Conservation (phyloP, 2,888 invertebrate genomes). For the Cetonia aurata region DNA sequence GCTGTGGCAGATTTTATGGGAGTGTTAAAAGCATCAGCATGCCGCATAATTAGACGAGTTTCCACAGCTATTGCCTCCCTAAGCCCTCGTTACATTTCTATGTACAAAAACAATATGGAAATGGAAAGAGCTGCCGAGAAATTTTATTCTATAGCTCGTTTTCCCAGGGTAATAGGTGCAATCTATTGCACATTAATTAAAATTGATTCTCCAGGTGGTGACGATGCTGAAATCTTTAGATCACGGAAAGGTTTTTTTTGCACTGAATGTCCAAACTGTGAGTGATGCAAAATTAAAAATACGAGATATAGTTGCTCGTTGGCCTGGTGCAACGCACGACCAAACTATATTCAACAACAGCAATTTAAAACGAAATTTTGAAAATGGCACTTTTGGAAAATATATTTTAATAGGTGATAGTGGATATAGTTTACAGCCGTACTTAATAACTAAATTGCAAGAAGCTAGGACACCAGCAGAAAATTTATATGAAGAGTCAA, state of each 20-base stretch:
- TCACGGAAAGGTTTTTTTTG: conserved; percentile 55
- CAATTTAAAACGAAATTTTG: conserved; percentile 47
- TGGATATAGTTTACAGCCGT: conserved; percentile 37
- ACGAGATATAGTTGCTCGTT: conserved; percentile 47
- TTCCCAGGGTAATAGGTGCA: conserved; percentile 45
- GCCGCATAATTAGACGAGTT: conserved; percentile 42
- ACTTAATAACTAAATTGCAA: conserved; percentile 50
- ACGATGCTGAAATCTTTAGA: conserved; percentile 49
- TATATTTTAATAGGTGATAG: conserved; percentile 50
- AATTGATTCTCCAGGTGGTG: conserved; percentile 47
- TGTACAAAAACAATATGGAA: conserved; percentile 38
- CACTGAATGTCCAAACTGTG: conserved; percentile 57
- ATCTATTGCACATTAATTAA: conserved; percentile 46
- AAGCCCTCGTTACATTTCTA: conserved; percentile 40
- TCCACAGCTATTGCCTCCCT: conserved; percentile 36
- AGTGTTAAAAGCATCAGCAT: conserved; percentile 45
- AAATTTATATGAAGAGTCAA: conserved; percentile 50
- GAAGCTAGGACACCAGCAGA: conserved; percentile 48
- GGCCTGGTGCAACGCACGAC: conserved; percentile 55
- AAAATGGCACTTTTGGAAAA: conserved; percentile 46
- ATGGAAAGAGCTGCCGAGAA: conserved; percentile 15
- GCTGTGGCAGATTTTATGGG: conserved; percentile 46
- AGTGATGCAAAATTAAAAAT: conserved; percentile 49
- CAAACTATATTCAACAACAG: conserved; percentile 51
- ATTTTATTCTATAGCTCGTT: conserved; percentile 37